These are phyloP conservation scores for Mimumesa dahlbomi DNA, from an alignment of 2,888 invertebrate species.

Conservation along the genomic window DNA sequence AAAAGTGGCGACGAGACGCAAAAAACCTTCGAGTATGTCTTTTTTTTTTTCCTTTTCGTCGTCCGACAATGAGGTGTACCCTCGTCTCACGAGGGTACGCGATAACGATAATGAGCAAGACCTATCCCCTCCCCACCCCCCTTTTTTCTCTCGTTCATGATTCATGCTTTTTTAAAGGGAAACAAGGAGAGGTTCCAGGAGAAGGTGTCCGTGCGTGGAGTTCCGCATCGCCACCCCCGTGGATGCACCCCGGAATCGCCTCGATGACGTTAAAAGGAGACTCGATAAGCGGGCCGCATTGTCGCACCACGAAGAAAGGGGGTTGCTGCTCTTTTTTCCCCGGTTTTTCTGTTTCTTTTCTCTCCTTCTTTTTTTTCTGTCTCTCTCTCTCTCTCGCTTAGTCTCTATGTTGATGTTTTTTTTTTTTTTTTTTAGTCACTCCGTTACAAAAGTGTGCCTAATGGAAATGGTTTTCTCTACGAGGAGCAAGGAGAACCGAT, in stretches of 20 bases:
- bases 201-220: slow-evolving; percentile 76
- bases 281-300: slow-evolving; percentile 54
- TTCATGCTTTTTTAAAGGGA: slow-evolving; percentile 40
- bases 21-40: no score
- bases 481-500: slow-evolving; percentile 27
- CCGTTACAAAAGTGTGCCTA: slow-evolving; percentile 45
- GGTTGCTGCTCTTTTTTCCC: slow-evolving; percentile 31
- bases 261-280: slow-evolving; percentile 57
- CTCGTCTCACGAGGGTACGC: slow-evolving; percentile 60
- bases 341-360: slow-evolving; percentile 4
- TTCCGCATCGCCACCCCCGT: slow-evolving; percentile 74
- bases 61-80: slow-evolving; percentile 23
- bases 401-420: slow-evolving; percentile 1
- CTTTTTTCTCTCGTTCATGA: slow-evolving; percentile 14
- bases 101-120: slow-evolving; percentile 74
- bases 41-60: slow-evolving; percentile 2
- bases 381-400: no score
- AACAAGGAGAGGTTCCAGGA: slow-evolving; percentile 32
- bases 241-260: slow-evolving; percentile 60
- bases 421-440: slow-evolving; percentile 39
- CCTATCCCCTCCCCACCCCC: slow-evolving; percentile 14
- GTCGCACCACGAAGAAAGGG: slow-evolving; percentile 50
- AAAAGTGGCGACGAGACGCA: no score
- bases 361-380: slow-evolving; percentile 36
- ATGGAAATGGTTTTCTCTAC: slow-evolving; percentile 44